Evolutionary conservation across 1,140 invertebrate genomes (phyloP), one percentile per base, ranked within the genome.

Genomic region (Maniola jurtina): DNA sequence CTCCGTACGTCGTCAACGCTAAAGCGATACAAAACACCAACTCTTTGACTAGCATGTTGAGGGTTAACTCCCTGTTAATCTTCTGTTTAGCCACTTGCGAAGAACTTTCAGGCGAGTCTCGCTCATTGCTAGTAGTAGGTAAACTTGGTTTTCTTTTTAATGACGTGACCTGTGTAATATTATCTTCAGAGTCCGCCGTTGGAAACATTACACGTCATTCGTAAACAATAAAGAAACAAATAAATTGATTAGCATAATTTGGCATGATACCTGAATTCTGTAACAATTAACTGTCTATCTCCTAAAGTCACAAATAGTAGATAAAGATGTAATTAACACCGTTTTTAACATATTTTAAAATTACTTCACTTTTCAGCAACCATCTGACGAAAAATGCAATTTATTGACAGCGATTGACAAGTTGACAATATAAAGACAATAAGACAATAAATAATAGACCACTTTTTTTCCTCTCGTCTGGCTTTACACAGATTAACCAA

Each of bases 1-100:
- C 93, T 61, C 86, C 92, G 76, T 93, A 93, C 40, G 92, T 91
- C 15, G 92, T 91, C 6, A 92, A 81, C 35, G 92, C 83, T 56
- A 93, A 75, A 59, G 91, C 88, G 71, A 93, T 85, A 68, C 92
- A 91, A 75, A 92, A 87, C 9, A 91, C 71, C 54, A 87, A 71
- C 72, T 91, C 89, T 71, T 89, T 86, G 16, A 91, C 71, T 52
- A 92, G 75, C 90, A 92, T 91, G 57, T 87, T 91, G 64, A 89
- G 56, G 48, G 83, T 88, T 86, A 89, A 72, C 67, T 89, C 84
- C 70, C 80, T 84, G 64, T 77, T 83, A 72, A 78, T 83, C 56
- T 74, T 81, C 74, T 78, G 76, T 76, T 81, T 80, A 70, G 75
- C 66, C 61, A 69, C 68, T 82, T 83, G 77, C 62, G 81, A 73